Base-by-base conservation (phyloP, 2,888 invertebrate species). In the Tolmerus cingulatus region DNA sequence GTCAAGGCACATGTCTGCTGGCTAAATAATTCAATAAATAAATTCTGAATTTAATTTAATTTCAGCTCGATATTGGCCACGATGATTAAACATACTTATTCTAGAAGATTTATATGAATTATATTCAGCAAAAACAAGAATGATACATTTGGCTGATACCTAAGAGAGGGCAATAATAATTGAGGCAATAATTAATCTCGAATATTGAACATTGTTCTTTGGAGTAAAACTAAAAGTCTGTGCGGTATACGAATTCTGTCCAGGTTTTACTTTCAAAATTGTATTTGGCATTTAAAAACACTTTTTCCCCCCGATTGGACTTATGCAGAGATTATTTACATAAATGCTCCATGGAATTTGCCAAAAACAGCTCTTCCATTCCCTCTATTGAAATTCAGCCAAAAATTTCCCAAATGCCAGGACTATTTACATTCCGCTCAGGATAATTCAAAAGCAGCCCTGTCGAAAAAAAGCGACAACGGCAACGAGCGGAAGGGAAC, bases 381-480 rank as follows among this genome's bases (percentile, higher is more conserved):
- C 66, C 27, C 12, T 27, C 51, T 46, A 27, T 79, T 79, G 79
- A 79, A 79, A 79, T 79, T 79, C 51, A 79, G 79, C 79, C 79
- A 79, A 23, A 66, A 79, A 79, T 78, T 78, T 78, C 23, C 40
- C 23, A 79, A 79, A 46, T 27, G 51, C 51, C 51, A 27, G 30
- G 27, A 34, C 51, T 79, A 79, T 79, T 79, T 79, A 79, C 79
- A 79, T 79, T 51, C 51, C 51, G 27, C 51, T 51, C 79, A 51
- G 40, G 55, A 79, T 79, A 30, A 79, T 46, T 79, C 51, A 51
- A 79, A 40, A 78, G 78, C 66, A 66, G 66, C 23, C 66, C 66
- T 23, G 27, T 27, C 14, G 3, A 66, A 66, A 66, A 66, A 66
- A 66, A 27, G 27, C 27, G 27, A 66, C 23, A 66, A 66, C 66